Conservation (phyloP, 1,140 invertebrate species). For the Sarcophaga bullata region DNA sequence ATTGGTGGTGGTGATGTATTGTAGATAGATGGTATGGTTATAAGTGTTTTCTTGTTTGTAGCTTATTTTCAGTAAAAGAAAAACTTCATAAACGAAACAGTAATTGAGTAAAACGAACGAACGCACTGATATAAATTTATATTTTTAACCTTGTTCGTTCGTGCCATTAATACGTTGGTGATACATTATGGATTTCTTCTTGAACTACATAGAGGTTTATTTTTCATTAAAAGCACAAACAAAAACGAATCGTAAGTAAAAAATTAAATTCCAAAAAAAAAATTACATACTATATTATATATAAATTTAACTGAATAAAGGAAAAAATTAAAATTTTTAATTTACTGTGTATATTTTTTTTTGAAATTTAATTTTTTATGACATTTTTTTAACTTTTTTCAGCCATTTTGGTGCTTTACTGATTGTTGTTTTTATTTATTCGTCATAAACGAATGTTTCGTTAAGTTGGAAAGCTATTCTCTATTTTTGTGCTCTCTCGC, state of each 20-base stretch:
- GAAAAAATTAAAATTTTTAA: no score
- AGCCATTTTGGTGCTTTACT: slow-evolving; percentile 18
- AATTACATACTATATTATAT: background rate
- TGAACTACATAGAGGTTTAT: background rate
- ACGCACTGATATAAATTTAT: no score
- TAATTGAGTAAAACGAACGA: background rate
- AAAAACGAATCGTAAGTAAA: background rate
- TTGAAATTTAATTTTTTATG: slow-evolving; percentile 20
- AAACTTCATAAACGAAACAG: no score
- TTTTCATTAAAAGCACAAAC: background rate
- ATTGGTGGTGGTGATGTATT: slow-evolving; percentile 1
- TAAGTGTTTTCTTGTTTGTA: slow-evolving; percentile 11
- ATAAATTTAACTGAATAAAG: no score
- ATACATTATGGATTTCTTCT: background rate
- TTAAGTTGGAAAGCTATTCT: slow-evolving; percentile 28
- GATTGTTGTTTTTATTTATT: slow-evolving; percentile 27
- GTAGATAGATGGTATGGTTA: background rate
- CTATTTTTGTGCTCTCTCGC: background rate
- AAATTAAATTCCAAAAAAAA: background rate
- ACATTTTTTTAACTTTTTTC: slow-evolving; percentile 24
- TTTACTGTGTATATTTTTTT: slow-evolving; percentile 1
- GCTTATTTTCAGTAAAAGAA: background rate
- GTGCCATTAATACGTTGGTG: background rate
- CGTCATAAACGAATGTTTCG: slow-evolving; percentile 24
- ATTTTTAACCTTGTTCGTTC: slow-evolving; percentile 10